Conservation (phyloP, 2,888 invertebrate genomes). For the Sipha maydis region DNA sequence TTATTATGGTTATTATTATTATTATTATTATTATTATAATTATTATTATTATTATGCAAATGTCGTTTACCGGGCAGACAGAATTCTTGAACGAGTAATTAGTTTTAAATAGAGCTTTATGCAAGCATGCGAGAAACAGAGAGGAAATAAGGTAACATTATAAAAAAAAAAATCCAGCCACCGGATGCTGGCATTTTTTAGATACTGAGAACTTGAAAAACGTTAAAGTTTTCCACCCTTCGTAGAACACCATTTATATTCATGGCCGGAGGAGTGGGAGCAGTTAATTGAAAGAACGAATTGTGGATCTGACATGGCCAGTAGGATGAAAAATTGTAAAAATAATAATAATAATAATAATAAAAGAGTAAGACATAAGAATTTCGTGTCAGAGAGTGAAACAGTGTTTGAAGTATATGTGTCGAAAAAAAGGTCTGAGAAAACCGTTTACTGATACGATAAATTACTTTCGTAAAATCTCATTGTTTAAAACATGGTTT, state of each 20-base stretch:
- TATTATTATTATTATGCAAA: slow-evolving; percentile 44
- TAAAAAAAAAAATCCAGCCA: slow-evolving; percentile 11
- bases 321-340: slow-evolving; percentile 30
- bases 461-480: not conserved
- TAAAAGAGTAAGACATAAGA: not conserved
- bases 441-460: too few species aligned
- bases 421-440: too few species aligned
- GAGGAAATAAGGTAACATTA: slow-evolving; percentile 47
- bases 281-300: slow-evolving; percentile 46
- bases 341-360: not conserved
- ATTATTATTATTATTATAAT: slow-evolving; percentile 25
- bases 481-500: not conserved
- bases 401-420: too few species aligned
- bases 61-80: slow-evolving; percentile 37
- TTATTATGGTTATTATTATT: slow-evolving; percentile 23
- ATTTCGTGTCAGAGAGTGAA: not conserved
- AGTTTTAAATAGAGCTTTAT: slow-evolving; percentile 54
- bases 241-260: slow-evolving; percentile 2
- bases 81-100: slow-evolving; percentile 50
- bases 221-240: slow-evolving; percentile 16
- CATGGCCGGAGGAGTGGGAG: not conserved
- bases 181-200: slow-evolving; percentile 20
- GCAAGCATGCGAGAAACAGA: slow-evolving; percentile 7
- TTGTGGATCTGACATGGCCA: slow-evolving; percentile 36
- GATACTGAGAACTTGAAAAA: slow-evolving; percentile 39